These are phyloP conservation scores for Corvus hawaiiensis DNA, from an alignment of 2,113 vertebrate genomes.

Conservation along the genomic window DNA sequence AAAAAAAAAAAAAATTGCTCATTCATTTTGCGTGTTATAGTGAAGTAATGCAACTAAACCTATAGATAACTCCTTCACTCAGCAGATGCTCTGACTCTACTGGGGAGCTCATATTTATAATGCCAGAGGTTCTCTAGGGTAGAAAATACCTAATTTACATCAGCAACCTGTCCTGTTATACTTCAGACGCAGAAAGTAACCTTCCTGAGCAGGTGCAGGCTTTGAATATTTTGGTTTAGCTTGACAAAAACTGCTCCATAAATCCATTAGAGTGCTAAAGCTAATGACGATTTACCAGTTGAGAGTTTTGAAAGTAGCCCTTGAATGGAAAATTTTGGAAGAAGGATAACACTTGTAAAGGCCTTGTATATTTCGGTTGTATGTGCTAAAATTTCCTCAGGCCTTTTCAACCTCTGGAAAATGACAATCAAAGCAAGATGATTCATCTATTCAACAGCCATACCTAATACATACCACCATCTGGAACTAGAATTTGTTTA, in stretches of 20 bases:
- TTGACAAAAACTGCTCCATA: not conserved
- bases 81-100: not conserved
- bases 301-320: not conserved
- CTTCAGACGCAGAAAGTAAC: not conserved
- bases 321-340: not conserved
- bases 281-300: not conserved
- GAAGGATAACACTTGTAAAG: not conserved
- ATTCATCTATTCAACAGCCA: not conserved
- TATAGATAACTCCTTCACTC: not conserved
- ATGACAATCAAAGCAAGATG: not conserved
- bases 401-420: not conserved
- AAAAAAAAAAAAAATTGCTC: too few species aligned
- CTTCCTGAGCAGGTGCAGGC: not conserved
- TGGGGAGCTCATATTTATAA: not conserved
- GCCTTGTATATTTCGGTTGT: fast-evolving
- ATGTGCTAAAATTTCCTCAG: not conserved
- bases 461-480: not conserved
- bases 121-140: not conserved
- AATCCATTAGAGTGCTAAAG: not conserved
- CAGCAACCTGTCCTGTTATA: not conserved
- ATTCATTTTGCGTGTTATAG: not conserved
- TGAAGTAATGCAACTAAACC: not conserved
- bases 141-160: not conserved
- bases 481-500: not conserved
- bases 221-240: not conserved